phyloP scores from a whole-genome alignment of 2,888 invertebrate genomes.

The Eucera pruinosa region DNA sequence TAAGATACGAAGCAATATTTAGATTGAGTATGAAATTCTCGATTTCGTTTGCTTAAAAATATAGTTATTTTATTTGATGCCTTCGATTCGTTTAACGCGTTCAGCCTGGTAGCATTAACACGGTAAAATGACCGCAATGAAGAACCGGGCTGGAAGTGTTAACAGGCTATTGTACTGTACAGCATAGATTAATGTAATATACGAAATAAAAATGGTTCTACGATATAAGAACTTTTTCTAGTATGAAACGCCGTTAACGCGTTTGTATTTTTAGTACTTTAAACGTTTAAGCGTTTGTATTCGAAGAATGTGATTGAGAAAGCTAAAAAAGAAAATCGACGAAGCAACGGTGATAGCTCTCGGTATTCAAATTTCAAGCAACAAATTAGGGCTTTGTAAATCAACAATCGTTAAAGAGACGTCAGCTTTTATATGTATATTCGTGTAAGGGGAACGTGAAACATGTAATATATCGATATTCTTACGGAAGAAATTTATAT shows the following conservation, averaged over 20 bases:
- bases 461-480: slow-evolving; percentile 46
- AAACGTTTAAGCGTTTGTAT: no score
- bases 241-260: not conserved
- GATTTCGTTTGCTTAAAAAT: not conserved
- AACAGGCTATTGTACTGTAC: slow-evolving; percentile 46
- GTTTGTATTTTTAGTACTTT: no score
- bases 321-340: not conserved
- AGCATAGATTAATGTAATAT: slow-evolving; percentile 54
- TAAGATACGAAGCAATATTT: not conserved
- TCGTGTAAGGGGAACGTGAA: slow-evolving; percentile 16
- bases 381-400: slow-evolving; percentile 5
- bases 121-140: no score
- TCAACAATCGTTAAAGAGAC: not conserved
- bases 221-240: slow-evolving; percentile 24
- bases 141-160: no score
- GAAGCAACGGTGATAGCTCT: no score
- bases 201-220: slow-evolving; percentile 36
- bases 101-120: no score
- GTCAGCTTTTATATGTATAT: slow-evolving; percentile 29
- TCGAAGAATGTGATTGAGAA: not conserved
- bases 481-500: slow-evolving; percentile 43
- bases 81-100: slow-evolving; percentile 25
- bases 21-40: slow-evolving; percentile 10
- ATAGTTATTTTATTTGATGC: slow-evolving; percentile 14
- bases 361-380: no score